Evolutionary conservation across 2,113 vertebrate species (phyloP), one percentile per base, ranked within the genome.

Genomic region (Antechinus flavipes): DNA sequence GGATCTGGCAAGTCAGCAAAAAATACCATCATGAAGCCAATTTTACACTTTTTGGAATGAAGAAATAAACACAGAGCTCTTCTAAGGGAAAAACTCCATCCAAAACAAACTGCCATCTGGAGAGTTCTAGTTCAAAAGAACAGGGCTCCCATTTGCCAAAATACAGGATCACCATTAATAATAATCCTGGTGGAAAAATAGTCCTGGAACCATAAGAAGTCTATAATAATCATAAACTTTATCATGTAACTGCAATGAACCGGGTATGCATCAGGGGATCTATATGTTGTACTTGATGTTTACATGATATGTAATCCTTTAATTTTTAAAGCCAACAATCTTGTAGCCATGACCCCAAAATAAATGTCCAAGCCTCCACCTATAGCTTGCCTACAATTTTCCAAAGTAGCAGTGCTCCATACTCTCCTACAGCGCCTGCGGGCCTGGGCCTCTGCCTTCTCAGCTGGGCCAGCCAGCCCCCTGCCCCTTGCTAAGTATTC

Each of bases 51-150:
- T 96, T 52, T 49, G 35, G 11, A 95, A 91, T 9, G 55, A 54
- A 90, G 42, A 95, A 42, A 68, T 50, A 93, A 76, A 93, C 42
- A 27, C 53, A 91, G 8, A 42, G 93, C 9, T 1, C 90, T 8
- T 50, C 24, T 89, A 11, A 54, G 93, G 47, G 68, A 0, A 49
- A 1, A 92, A 93, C 26, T n/a, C 84, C 11, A 61, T 55, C 42
- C 26, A 93, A 54, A 35, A 92, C 54, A 92, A 54, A 68, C 27
- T 24, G 47, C 19, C 54, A 22, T 24, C 58, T 93, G 91, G 35
- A 94, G 6, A 95, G 35, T 42, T 94, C 54, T 46, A 53, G 55
- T 10, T 46, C 84, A 92, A 26, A 54, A 89, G 94, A 54, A 22
- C 46, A 8, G 90, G 27, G 35, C 35, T 1, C 26, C 56, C 56